Percentiles rank a stretch among this genome's conserved stretches.
These are phyloP conservation scores for Sipha maydis DNA, from an alignment of 2,888 invertebrate species.

Conservation along the genomic window DNA sequence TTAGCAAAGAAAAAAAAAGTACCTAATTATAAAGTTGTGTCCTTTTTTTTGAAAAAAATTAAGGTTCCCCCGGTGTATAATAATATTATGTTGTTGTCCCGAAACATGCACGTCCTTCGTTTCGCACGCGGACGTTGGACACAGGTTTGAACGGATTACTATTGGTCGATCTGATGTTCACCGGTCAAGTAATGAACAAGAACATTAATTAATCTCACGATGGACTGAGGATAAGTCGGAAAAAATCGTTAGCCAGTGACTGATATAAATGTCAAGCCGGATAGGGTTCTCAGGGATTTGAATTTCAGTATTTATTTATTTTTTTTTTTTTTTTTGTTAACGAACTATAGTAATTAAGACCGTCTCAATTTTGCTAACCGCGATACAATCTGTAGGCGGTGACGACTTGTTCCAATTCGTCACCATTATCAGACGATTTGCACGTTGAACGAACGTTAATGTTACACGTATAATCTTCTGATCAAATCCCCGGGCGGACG, in stretches of 20 bases:
- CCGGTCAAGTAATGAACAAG: neutral
- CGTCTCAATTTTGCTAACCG: neutral
- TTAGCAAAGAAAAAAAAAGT: too few relatives aligned
- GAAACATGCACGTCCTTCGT: too few relatives aligned
- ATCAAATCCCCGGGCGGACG: neutral
- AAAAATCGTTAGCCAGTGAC: neutral
- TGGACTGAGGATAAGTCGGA: neutral
- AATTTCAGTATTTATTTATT: neutral
- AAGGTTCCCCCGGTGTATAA: too few relatives aligned
- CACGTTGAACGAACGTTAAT: neutral
- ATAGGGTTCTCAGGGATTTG: neutral
- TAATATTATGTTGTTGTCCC: too few relatives aligned
- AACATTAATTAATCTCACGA: neutral
- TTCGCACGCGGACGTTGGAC: too few relatives aligned
- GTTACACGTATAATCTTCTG: too few relatives aligned
- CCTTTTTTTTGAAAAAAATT: too few relatives aligned
- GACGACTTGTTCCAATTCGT: too few relatives aligned
- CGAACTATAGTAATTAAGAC: neutral
- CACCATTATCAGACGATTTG: neutral
- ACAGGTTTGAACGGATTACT: too few relatives aligned
- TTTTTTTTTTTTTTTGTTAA: neutral
- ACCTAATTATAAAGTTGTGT: too few relatives aligned
- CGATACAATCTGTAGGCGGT: too few relatives aligned
- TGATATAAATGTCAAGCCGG: neutral
- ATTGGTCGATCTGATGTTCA: too few relatives aligned